phyloP scores from a whole-genome alignment of 2,888 invertebrate genomes.

The Dynastes hyllus region DNA sequence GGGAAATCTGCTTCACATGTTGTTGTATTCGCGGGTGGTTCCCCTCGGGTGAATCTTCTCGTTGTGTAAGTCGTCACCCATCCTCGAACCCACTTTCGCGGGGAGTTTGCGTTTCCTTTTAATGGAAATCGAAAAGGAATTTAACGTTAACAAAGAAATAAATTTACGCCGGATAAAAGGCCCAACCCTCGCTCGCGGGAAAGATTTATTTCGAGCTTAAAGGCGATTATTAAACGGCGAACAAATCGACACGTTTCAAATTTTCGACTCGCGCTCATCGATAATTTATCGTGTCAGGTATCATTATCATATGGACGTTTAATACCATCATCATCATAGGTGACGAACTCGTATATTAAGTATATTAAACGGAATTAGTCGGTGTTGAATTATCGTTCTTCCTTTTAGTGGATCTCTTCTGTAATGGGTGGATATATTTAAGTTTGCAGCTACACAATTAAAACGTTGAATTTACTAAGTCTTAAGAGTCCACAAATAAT shows the following conservation, averaged over 20 bases:
- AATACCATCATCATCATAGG: background rate
- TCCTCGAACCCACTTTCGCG: background rate
- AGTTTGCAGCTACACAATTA: too few relatives aligned
- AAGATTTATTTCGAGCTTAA: conserved; percentile 43
- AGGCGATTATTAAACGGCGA: conserved; percentile 46
- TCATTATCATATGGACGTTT: conserved; percentile 16
- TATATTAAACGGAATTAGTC: background rate
- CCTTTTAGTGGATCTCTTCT: background rate
- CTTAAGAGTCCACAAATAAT: too few relatives aligned
- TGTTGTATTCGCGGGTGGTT: too few relatives aligned
- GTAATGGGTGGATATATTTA: too few relatives aligned
- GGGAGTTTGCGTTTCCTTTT: conserved; percentile 20
- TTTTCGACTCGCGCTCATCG: conserved; percentile 26
- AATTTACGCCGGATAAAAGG: too few relatives aligned
- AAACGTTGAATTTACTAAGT: too few relatives aligned
- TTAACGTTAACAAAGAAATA: too few relatives aligned
- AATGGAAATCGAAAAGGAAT: too few relatives aligned
- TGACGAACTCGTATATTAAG: background rate
- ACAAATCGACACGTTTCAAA: conserved; percentile 48
- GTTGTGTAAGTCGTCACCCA: too few relatives aligned
- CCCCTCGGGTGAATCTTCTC: too few relatives aligned
- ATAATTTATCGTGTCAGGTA: conserved; percentile 39
- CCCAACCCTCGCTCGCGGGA: too few relatives aligned
- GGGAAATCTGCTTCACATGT: too few relatives aligned
- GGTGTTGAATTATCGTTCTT: background rate